phyloP scores from a whole-genome alignment of 1,140 invertebrate genomes.

The Ectropis grisescens region DNA sequence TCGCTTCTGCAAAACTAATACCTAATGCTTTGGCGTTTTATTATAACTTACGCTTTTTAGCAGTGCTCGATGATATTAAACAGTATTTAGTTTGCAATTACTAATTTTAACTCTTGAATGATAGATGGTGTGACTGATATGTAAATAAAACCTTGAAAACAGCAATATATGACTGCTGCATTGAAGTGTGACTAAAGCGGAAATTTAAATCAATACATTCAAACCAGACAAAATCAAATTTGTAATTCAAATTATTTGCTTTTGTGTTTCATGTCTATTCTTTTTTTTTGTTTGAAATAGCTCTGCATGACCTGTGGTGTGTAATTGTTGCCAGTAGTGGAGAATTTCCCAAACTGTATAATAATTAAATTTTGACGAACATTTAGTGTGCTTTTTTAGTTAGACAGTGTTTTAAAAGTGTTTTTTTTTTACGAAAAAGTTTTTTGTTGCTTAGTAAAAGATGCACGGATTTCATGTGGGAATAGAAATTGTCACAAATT shows the following conservation, averaged over 20 bases:
- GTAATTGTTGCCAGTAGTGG: constrained; percentile 14
- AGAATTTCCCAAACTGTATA: no score
- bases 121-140: constrained; percentile 46
- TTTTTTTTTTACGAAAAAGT: no score
- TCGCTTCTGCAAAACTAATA: constrained; percentile 2
- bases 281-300: constrained; percentile 3
- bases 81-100: constrained; percentile 8
- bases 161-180: constrained; percentile 41
- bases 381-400: no score
- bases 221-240: no score
- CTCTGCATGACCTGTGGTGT: constrained; percentile 21
- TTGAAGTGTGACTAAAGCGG: constrained; percentile 21
- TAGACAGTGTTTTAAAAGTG: no score
- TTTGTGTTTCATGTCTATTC: no score
- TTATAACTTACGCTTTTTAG: constrained; percentile 19
- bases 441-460: no score
- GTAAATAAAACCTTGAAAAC: constrained; percentile 15
- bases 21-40: constrained; percentile 3
- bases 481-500: constrained; percentile 4
- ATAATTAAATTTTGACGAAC: no score
- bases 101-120: constrained; percentile 25
- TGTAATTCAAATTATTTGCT: background rate
- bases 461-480: no score
- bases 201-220: no score
- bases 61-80: no score